phyloP scores from a whole-genome alignment of 2,888 invertebrate genomes.

The Anoplius nigerrimus region DNA sequence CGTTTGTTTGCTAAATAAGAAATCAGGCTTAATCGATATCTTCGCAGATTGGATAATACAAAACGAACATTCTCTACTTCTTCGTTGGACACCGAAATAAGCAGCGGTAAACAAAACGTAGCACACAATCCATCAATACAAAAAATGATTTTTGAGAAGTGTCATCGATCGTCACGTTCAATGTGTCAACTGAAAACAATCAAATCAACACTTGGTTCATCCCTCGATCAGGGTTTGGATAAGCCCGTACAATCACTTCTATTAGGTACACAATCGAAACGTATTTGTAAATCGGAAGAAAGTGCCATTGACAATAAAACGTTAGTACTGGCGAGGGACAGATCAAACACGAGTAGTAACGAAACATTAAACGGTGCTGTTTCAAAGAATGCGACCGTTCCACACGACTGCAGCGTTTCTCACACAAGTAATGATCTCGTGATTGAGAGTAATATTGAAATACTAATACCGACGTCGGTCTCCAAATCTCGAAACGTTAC shows the following conservation, averaged over 20 bases:
- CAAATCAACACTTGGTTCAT: slow-evolving; percentile 68
- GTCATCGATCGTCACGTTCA: slow-evolving; percentile 63
- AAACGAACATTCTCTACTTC: slow-evolving; percentile 73
- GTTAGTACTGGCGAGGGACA: slow-evolving; percentile 61
- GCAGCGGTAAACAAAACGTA: slow-evolving; percentile 60
- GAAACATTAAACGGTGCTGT: slow-evolving; percentile 64
- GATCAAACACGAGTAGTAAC: slow-evolving; percentile 61
- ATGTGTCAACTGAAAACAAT: slow-evolving; percentile 66
- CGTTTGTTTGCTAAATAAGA: neutral
- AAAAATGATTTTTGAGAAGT: slow-evolving; percentile 68
- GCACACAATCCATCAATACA: slow-evolving; percentile 67
- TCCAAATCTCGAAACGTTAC: slow-evolving; percentile 57
- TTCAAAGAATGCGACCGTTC: slow-evolving; percentile 44
- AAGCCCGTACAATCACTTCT: slow-evolving; percentile 61
- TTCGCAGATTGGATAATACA: slow-evolving; percentile 68
- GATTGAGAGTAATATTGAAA: slow-evolving; percentile 67
- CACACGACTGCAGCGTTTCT: slow-evolving; percentile 29
- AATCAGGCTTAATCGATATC: slow-evolving; percentile 4
- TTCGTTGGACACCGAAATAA: slow-evolving; percentile 70
- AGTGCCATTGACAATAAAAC: slow-evolving; percentile 68
- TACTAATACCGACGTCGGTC: slow-evolving; percentile 69
- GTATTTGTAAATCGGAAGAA: slow-evolving; percentile 73
- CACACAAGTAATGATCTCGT: slow-evolving; percentile 35
- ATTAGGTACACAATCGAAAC: slow-evolving; percentile 64
- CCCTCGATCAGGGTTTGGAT: slow-evolving; percentile 71